Percentiles rank a stretch among this genome's conserved stretches.
Evolutionary conservation across 2,113 vertebrate species (phyloP).

Genomic region (Clinocottus analis): DNA sequence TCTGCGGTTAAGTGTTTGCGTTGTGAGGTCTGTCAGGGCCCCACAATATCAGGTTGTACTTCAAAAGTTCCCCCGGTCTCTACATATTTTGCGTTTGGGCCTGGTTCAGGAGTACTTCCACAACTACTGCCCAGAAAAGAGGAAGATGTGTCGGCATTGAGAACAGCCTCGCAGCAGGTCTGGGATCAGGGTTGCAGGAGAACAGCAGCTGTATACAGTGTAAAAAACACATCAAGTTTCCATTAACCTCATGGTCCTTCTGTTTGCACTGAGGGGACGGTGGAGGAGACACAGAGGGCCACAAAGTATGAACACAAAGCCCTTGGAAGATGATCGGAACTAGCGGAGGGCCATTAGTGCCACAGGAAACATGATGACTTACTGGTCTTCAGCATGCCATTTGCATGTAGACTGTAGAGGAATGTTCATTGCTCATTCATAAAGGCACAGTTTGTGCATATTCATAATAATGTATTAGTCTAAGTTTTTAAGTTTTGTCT

Average conservation of each 20-base stretch:
- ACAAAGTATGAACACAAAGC: constrained; percentile 10
- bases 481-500: no score
- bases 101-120: background rate
- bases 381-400: constrained; percentile 4
- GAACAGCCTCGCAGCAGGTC: constrained; percentile 6
- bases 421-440: background rate
- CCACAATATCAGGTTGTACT: constrained; percentile 8
- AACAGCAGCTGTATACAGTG: constrained; percentile 28
- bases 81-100: background rate
- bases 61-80: constrained; percentile 15
- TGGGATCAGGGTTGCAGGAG: constrained; percentile 1
- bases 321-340: constrained; percentile 21
- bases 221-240: constrained; percentile 37
- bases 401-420: background rate
- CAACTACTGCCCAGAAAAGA: background rate
- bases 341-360: constrained; percentile 22
- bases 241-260: constrained; percentile 49
- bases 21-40: constrained; percentile 22
- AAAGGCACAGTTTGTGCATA: background rate
- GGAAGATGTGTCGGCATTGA: background rate
- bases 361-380: constrained; percentile 32
- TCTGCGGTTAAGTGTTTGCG: constrained; percentile 16
- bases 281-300: background rate
- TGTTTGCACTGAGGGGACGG: constrained; percentile 21
- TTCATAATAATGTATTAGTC: background rate